These are phyloP conservation scores for Lepeophtheirus salmonis DNA, from an alignment of 1,140 invertebrate species.

Conservation along the genomic window DNA sequence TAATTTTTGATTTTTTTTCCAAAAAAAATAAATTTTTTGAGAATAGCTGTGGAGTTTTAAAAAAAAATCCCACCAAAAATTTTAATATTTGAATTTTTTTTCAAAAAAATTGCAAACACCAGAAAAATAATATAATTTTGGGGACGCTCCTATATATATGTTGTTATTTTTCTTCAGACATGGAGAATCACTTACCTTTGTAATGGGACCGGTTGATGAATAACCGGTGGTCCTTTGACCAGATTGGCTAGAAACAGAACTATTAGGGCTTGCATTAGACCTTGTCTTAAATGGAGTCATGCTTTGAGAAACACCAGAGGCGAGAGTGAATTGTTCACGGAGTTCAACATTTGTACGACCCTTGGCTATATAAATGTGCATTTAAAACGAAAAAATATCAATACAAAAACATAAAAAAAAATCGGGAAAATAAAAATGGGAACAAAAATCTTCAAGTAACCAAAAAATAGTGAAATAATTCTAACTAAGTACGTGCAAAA, in stretches of 20 bases:
- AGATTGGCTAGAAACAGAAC: slow-evolving; percentile 45
- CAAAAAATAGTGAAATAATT: too few relatives aligned
- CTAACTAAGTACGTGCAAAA: too few relatives aligned
- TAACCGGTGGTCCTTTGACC: slow-evolving; percentile 35
- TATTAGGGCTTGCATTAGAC: slow-evolving; percentile 41
- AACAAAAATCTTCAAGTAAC: slow-evolving; percentile 15
- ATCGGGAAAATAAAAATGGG: slow-evolving; percentile 20
- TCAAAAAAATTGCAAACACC: too few relatives aligned
- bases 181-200: slow-evolving; percentile 82
- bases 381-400: slow-evolving; percentile 19
- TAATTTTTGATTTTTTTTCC: too few relatives aligned
- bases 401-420: slow-evolving; percentile 20
- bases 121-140: too few relatives aligned
- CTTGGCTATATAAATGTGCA: slow-evolving; percentile 49
- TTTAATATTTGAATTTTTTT: too few relatives aligned
- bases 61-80: too few relatives aligned
- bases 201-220: slow-evolving; percentile 58
- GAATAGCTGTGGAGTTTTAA: too few relatives aligned
- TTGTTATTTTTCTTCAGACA: too few relatives aligned
- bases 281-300: slow-evolving; percentile 80
- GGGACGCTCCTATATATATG: too few relatives aligned
- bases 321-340: slow-evolving; percentile 92
- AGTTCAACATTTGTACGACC: slow-evolving; percentile 98
- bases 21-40: too few relatives aligned
- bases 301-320: slow-evolving; percentile 87